Evolutionary conservation across 2,113 vertebrate species (phyloP), one percentile per base, ranked within the genome.

Genomic region (Carassius gibelio): DNA sequence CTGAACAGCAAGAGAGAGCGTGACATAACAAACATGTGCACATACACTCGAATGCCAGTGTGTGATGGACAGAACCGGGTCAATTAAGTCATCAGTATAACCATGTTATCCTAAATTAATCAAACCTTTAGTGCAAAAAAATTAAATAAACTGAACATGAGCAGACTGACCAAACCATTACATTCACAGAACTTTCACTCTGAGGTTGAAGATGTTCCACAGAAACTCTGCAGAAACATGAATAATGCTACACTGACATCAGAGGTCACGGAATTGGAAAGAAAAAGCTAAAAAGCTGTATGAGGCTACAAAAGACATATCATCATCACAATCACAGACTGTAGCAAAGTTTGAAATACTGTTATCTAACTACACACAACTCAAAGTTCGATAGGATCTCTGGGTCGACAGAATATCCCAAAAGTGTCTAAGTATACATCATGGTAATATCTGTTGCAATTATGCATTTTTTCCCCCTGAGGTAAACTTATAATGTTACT

Each of bases 1-100:
- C 93, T 95, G 94, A 93, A 89, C 88, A 85, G 83, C 62, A 82
- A 90, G 66, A 86, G 86, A 90, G 75, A 86, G 87, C 71, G 84
- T 89, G 48, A 86, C 9, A 55, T 57, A 55, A 78, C 68, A 82
- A 77, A 76, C 19, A 84, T 59, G 75, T 72, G 69, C 83, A 14
- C 68, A 81, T 71, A 74, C 62, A 71, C 83, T 59, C 15, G n/a
- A 59, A 30, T 64, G 52, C 5, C n/a, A 61, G 38, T 9, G 55
- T 48, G 30, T 48, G 68, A 84, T 57, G 78, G 83, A 83, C 75
- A 87, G 75, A 66, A 88, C 81, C 64, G 82, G 82, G 81, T 34
- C 17, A 76, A 1, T 48, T 83, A 64, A 87, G 38, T 92, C 88
- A 90, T 91, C 61, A 69, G 87, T 86, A 84, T 91, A 92, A 91